Base-by-base conservation (phyloP, 1,140 invertebrate genomes). In the Meloidogyne exigua region DNA sequence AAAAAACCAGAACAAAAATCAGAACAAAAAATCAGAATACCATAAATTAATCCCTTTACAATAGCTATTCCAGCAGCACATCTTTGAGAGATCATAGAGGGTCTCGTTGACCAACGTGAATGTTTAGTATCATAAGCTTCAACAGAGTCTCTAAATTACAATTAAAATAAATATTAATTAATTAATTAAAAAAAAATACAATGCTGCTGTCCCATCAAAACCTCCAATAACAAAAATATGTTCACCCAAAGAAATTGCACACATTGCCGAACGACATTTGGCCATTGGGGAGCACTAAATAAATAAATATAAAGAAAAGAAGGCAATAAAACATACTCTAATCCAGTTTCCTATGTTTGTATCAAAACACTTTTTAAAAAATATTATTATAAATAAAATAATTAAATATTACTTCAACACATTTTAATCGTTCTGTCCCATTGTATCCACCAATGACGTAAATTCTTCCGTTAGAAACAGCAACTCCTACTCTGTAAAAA, bases 381-480 rank as follows among this genome's bases (percentile, higher is more conserved):
- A 57, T n/a, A 23, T 9, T 7, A n/a, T 9, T 12, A n/a, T 62
- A 9, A n/a, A 11, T 10, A 62, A 62, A 25, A 42, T 39, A 57
- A n/a, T 72, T 72, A 21, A 72, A 18, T 49, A n/a, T 49, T 73
- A 73, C 72, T 89, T 95, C 94, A 3, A 94, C 93, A n/a, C 93
- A 93, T 36, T 92, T 91, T 11, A 95, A 89, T 78, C 93, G 88
- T 84, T 94, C 93, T 36, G 90, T 89, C 9, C 94, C 93, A 88
- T 95, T 93, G 83, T 93, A 94, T 15, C 90, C 90, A 36, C 90
- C 90, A 76, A 91, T 90, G 26, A 89, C 90, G 83, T 90, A 86
- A 32, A 84, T 62, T 91, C 91, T 81, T 72, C 92, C 92, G 79
- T 91, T 90, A 82, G 93, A 89, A 1, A 94, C 93, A 25, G 93